phyloP scores from a whole-genome alignment of 2,113 vertebrate species.

The Crotalus tigris region DNA sequence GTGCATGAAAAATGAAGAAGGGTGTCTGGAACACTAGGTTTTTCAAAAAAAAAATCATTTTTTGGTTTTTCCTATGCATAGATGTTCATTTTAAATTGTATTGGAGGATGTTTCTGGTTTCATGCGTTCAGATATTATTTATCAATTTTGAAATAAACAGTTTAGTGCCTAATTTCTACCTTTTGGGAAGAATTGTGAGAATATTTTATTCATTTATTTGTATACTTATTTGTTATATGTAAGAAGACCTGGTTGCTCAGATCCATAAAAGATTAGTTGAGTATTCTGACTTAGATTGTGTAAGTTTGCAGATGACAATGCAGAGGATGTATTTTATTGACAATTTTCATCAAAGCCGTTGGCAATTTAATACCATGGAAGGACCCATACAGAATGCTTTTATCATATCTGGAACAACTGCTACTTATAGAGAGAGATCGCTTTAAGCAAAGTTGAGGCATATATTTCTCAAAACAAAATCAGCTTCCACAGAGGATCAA shows the following conservation, averaged over 20 bases:
- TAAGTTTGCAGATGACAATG: rapidly evolving
- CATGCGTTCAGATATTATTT: conserved; percentile 42
- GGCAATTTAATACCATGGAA: neutral
- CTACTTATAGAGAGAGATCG: neutral
- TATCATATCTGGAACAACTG: neutral
- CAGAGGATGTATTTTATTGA: neutral
- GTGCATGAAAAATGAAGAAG: conserved; percentile 1
- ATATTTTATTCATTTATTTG: neutral
- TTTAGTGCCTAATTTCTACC: conserved; percentile 12
- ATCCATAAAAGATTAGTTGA: neutral
- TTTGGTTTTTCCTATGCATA: neutral
- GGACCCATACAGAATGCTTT: neutral
- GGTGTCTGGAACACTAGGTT: conserved; percentile 30
- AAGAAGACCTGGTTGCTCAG: neutral
- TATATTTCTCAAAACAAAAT: neutral
- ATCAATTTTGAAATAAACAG: conserved; percentile 59
- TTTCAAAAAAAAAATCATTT: neutral
- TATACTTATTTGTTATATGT: neutral
- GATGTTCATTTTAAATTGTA: conserved; percentile 27
- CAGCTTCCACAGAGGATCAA: neutral
- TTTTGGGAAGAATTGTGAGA: neutral
- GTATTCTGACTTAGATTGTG: neutral
- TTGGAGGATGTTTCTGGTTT: conserved; percentile 29
- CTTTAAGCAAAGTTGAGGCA: neutral
- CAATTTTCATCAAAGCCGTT: neutral